A percentile compares a stretch with the other conserved stretches of the same genome.
Evolutionary conservation across 1,140 invertebrate species (phyloP).

Genomic region (Venturia canescens): DNA sequence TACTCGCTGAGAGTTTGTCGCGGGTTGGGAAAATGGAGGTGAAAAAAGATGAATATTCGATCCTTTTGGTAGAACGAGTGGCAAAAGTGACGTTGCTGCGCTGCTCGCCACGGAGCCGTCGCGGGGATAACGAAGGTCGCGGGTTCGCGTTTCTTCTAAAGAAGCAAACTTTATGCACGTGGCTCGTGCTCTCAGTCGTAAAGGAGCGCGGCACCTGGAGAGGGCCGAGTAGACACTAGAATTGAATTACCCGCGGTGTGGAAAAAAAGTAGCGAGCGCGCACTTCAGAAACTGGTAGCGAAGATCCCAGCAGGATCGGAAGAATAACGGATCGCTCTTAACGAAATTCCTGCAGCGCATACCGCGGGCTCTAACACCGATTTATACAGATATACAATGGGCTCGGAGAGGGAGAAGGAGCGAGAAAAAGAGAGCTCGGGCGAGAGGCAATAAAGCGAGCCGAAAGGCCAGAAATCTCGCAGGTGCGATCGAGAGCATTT

Average conservation of each 20-base stretch:
- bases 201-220: background rate
- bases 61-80: too few species aligned
- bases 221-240: background rate
- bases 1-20: too few species aligned
- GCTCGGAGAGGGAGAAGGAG: background rate
- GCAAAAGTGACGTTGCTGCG: too few species aligned
- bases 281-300: too few species aligned
- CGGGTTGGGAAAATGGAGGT: too few species aligned
- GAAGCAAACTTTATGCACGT: too few species aligned
- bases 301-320: background rate
- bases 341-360: constrained; percentile 24
- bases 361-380: background rate
- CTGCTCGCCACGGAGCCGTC: too few species aligned
- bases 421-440: background rate
- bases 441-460: constrained; percentile 25
- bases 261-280: background rate
- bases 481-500: constrained; percentile 32
- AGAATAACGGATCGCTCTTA: constrained; percentile 25
- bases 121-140: too few species aligned
- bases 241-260: background rate
- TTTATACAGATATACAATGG: too few species aligned
- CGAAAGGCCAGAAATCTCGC: constrained; percentile 31
- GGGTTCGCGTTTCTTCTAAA: too few species aligned
- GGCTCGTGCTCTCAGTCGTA: too few species aligned
- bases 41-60: too few species aligned